Percentiles rank a stretch among this genome's conserved stretches.
phyloP scores from a whole-genome alignment of 2,797 vertebrate genomes.

The Typhlichthys subterraneus region DNA sequence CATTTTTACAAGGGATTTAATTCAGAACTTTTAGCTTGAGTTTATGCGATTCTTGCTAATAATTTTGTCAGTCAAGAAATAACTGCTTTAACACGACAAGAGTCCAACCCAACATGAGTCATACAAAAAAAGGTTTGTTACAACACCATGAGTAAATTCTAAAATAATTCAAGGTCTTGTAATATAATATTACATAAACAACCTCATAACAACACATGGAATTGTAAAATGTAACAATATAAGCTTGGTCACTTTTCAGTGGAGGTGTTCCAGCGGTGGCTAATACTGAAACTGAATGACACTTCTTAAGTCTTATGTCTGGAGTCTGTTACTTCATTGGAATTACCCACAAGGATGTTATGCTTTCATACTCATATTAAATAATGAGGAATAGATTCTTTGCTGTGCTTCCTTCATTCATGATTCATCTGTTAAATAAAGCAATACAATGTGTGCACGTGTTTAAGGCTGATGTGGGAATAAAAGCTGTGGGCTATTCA shows the following conservation, averaged over 20 bases:
- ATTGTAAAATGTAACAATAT: conserved; percentile 20
- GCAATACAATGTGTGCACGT: too few species aligned
- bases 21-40: conserved; percentile 3
- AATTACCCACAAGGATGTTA: not conserved
- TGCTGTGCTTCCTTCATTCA: too few species aligned
- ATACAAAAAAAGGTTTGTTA: conserved; percentile 28
- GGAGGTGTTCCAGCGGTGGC: not conserved
- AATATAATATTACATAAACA: too few species aligned
- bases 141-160: conserved; percentile 3
- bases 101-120: conserved; percentile 72
- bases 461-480: not conserved
- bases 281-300: conserved; percentile 36
- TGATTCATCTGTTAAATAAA: too few species aligned
- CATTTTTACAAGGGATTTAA: conserved; percentile 32
- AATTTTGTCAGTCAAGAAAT: conserved; percentile 15
- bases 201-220: conserved; percentile 3
- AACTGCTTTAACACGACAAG: conserved; percentile 38
- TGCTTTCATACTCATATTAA: not conserved
- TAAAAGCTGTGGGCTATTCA: not conserved
- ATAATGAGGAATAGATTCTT: not conserved
- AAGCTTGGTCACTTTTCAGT: conserved; percentile 23
- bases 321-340: not conserved
- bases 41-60: not conserved
- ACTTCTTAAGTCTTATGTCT: not conserved
- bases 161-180: not conserved